Evolutionary conservation across 2,113 vertebrate genomes (phyloP).

Genomic region (Aegithalos caudatus): DNA sequence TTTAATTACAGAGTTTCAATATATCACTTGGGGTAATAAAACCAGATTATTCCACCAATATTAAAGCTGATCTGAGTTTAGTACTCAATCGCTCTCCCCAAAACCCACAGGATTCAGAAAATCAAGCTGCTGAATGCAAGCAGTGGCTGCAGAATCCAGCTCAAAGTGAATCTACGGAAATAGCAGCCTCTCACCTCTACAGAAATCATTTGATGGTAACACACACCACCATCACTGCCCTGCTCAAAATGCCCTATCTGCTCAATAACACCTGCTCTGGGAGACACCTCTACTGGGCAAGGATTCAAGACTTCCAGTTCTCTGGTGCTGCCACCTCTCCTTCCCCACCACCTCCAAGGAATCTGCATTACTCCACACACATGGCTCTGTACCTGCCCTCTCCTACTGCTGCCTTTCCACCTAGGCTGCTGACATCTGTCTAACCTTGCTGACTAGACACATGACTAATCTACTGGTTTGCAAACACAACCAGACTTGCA

Average conservation of each 20-base stretch:
- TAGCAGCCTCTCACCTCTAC: neutral
- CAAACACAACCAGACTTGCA: constrained; percentile 9
- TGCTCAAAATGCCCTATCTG: neutral
- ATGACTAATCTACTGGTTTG: neutral
- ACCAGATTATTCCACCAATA: neutral
- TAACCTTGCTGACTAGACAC: neutral
- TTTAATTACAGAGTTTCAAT: constrained; percentile 12
- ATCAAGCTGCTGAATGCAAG: neutral
- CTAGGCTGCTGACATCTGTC: neutral
- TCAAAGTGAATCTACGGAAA: neutral
- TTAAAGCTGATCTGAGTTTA: neutral
- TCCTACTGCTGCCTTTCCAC: neutral
- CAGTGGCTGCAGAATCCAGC: neutral
- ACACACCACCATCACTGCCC: neutral
- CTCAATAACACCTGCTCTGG: neutral
- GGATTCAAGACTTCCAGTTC: neutral
- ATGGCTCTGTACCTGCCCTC: neutral
- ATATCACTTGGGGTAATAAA: neutral
- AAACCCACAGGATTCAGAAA: neutral
- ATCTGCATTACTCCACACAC: rapidly evolving
- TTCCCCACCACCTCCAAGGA: neutral
- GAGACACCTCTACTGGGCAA: neutral
- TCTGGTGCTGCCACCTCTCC: neutral
- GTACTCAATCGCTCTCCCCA: neutral
- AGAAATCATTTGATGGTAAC: neutral